phyloP scores from a whole-genome alignment of 2,888 invertebrate species.

The Tenthredo notha region DNA sequence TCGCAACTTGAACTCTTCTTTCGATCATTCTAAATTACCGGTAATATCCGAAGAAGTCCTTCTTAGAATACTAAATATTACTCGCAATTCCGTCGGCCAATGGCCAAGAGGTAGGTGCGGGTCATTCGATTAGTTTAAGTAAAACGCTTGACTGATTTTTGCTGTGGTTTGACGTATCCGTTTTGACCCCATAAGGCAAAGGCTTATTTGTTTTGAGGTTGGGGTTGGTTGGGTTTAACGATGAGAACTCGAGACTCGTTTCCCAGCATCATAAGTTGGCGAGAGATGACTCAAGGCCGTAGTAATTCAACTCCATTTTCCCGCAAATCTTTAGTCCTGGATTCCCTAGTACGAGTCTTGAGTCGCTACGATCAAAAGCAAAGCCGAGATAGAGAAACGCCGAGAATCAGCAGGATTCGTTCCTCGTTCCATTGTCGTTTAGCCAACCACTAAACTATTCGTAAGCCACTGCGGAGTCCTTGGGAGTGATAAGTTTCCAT shows the following conservation, averaged over 20 bases:
- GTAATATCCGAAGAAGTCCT: neutral
- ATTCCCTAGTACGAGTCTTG: neutral
- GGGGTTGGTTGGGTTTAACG: neutral
- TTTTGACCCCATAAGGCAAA: neutral
- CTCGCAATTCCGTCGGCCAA: neutral
- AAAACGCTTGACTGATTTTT: neutral
- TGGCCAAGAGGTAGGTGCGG: neutral
- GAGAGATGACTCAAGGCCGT: constrained; percentile 59
- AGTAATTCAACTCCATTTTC: constrained; percentile 60
- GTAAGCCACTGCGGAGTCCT: constrained; percentile 64
- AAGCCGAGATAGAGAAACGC: constrained; percentile 4
- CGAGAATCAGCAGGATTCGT: constrained; percentile 12
- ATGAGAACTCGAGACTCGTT: neutral
- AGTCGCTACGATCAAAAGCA: constrained; percentile 19
- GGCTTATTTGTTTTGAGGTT: constrained; percentile 1
- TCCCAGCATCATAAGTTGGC: constrained; percentile 1
- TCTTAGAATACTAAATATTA: neutral
- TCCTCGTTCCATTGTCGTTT: constrained; percentile 63
- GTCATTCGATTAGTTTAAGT: neutral
- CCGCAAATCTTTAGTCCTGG: neutral
- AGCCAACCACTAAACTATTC: constrained; percentile 69
- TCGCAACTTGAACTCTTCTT: constrained; percentile 1
- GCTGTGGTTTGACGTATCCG: neutral
- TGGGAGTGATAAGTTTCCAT: constrained; percentile 63
- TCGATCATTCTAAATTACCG: constrained; percentile 34